Base-by-base conservation (phyloP, 2,797 vertebrate species). In the Anguilla anguilla region DNA sequence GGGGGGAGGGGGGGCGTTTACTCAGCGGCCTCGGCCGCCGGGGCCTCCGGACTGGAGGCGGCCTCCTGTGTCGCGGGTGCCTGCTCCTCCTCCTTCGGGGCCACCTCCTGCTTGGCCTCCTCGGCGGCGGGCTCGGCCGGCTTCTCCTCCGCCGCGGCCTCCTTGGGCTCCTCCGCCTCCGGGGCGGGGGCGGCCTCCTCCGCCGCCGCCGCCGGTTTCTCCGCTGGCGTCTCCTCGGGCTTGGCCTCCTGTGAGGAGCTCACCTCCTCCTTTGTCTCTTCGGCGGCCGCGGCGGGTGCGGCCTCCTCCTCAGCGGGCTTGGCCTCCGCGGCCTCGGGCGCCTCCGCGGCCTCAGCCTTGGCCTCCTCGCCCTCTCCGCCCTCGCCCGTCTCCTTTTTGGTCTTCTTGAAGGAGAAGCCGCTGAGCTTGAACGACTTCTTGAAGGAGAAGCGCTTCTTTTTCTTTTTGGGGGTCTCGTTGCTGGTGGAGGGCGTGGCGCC, bases 391-490 rank as follows among this genome's bases (percentile, higher is more conserved):
- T 98, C 97, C 94, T 99, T 98, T 92, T 98, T 98, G 96, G 95
- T 97, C 94, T 98, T 99, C 96, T 97, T 99, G 95, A 98, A 98
- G 90, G 98, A 98, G 92, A 98, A 98, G 87, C 98, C 98, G 83
- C 98, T 98, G 51, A 98, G 94, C 94, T 99, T 99, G 96, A 99
- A 99, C 0, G 98, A 98, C 92, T 98, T 98, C 93, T 98, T 99
- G 94, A 99, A 98, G 90, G 98, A 99, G 94, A 98, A 99, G 88
- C 97, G 96, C 95, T 98, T 98, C 95, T 98, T 99, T 95, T 99
- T 99, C 96, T 99, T 99, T 96, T 99, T 98, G 57, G 97, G 98
- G 72, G 98, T 99, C 90, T 99, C 97, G 31, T 91, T 96, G 93
- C 97, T 98, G 91, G 96, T 94, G 83, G 98, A 97, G 55, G 96